These are phyloP conservation scores for Thripadectes ignobilis DNA, from an alignment of 2,797 vertebrate genomes.

Conservation along the genomic window DNA sequence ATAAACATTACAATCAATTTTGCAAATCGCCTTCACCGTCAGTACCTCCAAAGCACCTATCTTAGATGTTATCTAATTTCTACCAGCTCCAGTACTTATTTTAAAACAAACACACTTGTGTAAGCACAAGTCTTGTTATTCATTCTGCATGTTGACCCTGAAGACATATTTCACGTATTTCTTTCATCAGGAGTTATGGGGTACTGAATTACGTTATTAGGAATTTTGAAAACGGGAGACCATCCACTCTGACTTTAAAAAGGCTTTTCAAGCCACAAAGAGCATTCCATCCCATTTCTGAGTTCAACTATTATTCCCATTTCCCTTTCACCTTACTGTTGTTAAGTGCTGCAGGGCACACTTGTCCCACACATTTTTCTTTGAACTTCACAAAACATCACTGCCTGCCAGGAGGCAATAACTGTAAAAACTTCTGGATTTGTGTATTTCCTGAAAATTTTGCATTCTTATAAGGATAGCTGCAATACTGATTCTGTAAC, in stretches of 20 bases:
- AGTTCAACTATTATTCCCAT: not conserved
- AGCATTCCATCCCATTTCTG: not conserved
- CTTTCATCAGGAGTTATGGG: not conserved
- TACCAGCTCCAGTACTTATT: not conserved
- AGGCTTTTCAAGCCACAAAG: not conserved
- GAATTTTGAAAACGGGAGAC: not conserved
- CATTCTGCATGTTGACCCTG: not conserved
- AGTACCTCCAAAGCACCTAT: not conserved
- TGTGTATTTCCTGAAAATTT: not conserved
- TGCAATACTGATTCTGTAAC: not conserved
- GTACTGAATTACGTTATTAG: not conserved
- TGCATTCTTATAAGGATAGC: not conserved
- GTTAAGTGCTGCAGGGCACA: constrained; percentile 2
- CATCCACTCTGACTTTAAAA: not conserved
- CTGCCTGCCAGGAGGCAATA: not conserved
- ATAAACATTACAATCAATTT: not conserved
- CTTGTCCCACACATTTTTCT: not conserved
- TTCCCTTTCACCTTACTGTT: constrained; percentile 26
- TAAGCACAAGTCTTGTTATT: not conserved
- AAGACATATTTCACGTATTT: not conserved
- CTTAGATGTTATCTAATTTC: not conserved
- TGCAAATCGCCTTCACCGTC: not conserved
- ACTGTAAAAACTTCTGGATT: not conserved
- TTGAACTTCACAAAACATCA: constrained; percentile 14
- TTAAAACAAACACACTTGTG: not conserved